These are phyloP conservation scores for Drosophila sproati DNA, from an alignment of 1,140 invertebrate genomes.

Conservation along the genomic window DNA sequence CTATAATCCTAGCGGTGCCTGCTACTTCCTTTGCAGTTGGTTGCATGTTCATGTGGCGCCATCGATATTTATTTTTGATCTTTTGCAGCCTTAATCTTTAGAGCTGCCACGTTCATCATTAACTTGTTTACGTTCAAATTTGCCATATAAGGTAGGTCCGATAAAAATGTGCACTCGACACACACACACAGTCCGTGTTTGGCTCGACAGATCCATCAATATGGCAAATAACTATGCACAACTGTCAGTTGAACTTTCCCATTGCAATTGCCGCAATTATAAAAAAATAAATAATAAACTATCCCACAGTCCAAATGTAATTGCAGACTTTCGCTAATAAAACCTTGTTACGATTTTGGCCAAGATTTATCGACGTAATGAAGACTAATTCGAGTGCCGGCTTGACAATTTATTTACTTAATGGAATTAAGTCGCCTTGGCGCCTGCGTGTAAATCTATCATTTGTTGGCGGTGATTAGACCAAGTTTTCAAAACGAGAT, in stretches of 20 bases:
- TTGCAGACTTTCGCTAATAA: conserved; percentile 9
- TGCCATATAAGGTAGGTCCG: conserved; percentile 13
- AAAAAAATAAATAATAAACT: conserved; percentile 36
- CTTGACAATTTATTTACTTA: conserved; percentile 79
- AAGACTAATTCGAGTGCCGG: conserved; percentile 76
- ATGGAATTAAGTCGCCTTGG: conserved; percentile 70
- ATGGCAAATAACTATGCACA: conserved; percentile 42
- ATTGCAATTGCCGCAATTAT: conserved; percentile 27
- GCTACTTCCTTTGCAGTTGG: conserved; percentile 62
- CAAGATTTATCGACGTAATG: conserved; percentile 83
- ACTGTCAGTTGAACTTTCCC: conserved; percentile 43
- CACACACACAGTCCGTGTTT: background rate
- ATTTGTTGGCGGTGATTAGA: conserved; percentile 69
- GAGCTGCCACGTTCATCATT: conserved; percentile 17
- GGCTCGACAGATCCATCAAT: conserved; percentile 48
- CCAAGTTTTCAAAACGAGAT: background rate
- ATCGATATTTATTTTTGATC: conserved; percentile 26
- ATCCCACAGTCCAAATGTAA: background rate
- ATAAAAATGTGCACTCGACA: conserved; percentile 6
- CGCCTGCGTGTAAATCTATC: conserved; percentile 62
- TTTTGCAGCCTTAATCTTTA: conserved; percentile 41
- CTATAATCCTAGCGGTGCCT: conserved; percentile 18
- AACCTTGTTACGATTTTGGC: conserved; percentile 34
- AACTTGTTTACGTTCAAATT: conserved; percentile 5
- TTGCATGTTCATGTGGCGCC: conserved; percentile 61